phyloP scores from a whole-genome alignment of 2,888 invertebrate species.

The Orthonychiurus folsomi region DNA sequence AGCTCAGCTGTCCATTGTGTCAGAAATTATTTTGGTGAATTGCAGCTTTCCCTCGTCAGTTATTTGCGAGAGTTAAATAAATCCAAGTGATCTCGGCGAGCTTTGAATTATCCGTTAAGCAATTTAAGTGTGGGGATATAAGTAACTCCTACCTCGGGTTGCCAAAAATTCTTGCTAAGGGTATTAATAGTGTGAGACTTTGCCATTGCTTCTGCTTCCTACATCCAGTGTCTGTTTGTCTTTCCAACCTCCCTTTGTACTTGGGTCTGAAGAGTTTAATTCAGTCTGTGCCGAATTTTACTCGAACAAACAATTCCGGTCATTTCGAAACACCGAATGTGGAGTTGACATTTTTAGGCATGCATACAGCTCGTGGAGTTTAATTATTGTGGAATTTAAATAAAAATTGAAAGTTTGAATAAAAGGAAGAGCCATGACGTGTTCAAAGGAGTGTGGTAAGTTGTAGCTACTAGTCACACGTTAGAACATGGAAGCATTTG shows the following conservation, averaged over 20 bases:
- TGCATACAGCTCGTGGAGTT: too few relatives aligned
- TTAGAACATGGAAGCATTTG: too few relatives aligned
- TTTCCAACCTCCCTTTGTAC: background rate
- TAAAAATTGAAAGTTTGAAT: too few relatives aligned
- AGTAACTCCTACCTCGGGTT: too few relatives aligned
- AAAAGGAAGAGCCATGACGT: constrained; percentile 1
- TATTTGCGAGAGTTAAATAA: background rate
- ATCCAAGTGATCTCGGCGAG: background rate
- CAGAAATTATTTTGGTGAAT: background rate
- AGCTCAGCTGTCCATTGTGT: background rate
- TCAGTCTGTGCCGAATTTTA: background rate
- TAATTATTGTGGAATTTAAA: too few relatives aligned
- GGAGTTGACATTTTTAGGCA: too few relatives aligned
- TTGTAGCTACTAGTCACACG: too few relatives aligned
- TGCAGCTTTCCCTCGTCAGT: background rate
- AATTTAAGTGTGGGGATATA: background rate
- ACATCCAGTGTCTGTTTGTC: background rate
- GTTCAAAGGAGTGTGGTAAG: constrained; percentile 1
- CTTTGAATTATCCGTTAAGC: background rate
- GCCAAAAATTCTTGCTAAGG: background rate
- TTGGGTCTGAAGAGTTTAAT: background rate
- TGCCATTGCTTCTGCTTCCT: too few relatives aligned
- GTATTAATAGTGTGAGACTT: background rate
- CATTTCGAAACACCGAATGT: background rate
- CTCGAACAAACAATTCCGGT: background rate